Conservation (phyloP, 2,888 invertebrate species). For the Coelopa pilipes region DNA sequence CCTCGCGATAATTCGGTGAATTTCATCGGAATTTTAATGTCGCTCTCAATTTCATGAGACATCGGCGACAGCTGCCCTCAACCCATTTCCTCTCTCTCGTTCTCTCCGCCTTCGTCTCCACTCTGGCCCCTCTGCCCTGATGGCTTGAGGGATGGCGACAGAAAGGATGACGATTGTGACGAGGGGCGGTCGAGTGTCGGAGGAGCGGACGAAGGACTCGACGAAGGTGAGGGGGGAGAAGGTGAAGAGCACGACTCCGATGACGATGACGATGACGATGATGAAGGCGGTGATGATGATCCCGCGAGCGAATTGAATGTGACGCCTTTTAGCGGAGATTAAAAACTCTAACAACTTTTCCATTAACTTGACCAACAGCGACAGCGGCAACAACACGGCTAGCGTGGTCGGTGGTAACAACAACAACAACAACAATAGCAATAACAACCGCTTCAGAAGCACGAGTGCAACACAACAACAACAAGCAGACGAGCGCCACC, state of each 20-base stretch:
- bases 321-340: constrained; percentile 53
- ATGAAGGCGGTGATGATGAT: constrained; percentile 37
- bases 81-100: too few species aligned
- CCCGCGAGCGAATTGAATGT: constrained; percentile 53
- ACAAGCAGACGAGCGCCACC: neutral
- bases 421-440: constrained; percentile 14
- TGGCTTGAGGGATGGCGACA: too few species aligned
- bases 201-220: too few species aligned
- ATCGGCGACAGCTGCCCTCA: neutral
- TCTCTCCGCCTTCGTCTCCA: too few species aligned
- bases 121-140: too few species aligned
- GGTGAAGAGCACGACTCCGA: too few species aligned
- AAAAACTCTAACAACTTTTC: constrained; percentile 42
- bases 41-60: constrained; percentile 21
- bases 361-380: constrained; percentile 30
- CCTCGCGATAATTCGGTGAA: constrained; percentile 4
- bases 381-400: constrained; percentile 6
- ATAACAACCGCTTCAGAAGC: neutral
- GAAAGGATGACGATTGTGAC: neutral
- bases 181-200: neutral
- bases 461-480: too few species aligned
- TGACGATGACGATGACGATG: constrained; percentile 24
- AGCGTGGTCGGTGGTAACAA: neutral
- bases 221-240: too few species aligned
- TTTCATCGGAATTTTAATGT: constrained; percentile 4